Base-by-base conservation (phyloP, 2,797 vertebrate genomes). In the Danio kyathit region DNA sequence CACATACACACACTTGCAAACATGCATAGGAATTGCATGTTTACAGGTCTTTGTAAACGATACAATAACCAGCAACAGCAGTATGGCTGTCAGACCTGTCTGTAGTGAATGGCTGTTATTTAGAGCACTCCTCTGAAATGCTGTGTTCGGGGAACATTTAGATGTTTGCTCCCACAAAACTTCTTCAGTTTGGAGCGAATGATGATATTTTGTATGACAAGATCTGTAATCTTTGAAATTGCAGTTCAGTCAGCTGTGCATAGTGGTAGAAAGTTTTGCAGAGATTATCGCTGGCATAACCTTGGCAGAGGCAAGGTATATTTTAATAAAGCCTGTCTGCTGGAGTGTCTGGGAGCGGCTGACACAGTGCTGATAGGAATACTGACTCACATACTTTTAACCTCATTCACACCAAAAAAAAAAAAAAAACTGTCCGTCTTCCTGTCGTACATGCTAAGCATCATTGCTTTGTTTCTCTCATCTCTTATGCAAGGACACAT, bases 161-260 rank as follows among this genome's bases (percentile, higher is more conserved):
- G 82, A 75, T 64, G 64, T 85, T 81, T 80, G 54, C 54, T 60
- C 72, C 51, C 14, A 43, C 54, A 75, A 64, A 82, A 81, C 64
- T 29, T 65, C 74, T 78, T 74, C 51, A 46, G 72, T 65, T 71
- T 77, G n/a, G 41, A 56, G 74, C 43, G 19, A 78, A 82, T 70
- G 44, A 77, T 76, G 71, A 81, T 76, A 83, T 83, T 83, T 76
- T 80, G 66, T 74, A 70, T 83, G 82, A 85, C 83, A 85, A 85
- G 77, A 86, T 82, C 57, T 88, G 76, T 82, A 86, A 87, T 87
- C 82, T 79, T 64, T 71, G 38, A 86, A 84, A 86, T 79, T 87
- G 80, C 82, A 19, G 65, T 79, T 86, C 85, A 87, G 79, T 85
- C 79, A 73, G 61, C 66, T 78, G 82, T 81, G 78, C 51, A 60